Conservation (phyloP, 2,888 invertebrate species). For the Labia minor region DNA sequence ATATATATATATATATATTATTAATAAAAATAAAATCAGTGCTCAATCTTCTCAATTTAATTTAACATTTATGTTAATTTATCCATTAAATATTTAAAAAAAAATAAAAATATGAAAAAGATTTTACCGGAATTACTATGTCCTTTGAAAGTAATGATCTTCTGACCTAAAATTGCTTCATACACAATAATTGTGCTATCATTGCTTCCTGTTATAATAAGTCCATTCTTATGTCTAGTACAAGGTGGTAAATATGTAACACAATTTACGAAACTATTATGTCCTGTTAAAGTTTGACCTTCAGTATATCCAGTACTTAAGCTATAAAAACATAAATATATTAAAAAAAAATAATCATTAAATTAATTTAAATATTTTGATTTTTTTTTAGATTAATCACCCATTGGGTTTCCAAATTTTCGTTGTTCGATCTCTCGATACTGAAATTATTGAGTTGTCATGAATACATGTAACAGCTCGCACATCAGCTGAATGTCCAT, state of each 20-base stretch:
- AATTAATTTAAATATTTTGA: not conserved
- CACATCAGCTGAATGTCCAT: slow-evolving; percentile 77
- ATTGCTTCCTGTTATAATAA: slow-evolving; percentile 81
- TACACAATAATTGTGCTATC: slow-evolving; percentile 75
- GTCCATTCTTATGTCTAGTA: slow-evolving; percentile 57
- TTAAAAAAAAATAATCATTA: not conserved
- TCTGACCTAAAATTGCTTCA: slow-evolving; percentile 54
- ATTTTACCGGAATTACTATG: slow-evolving; percentile 60
- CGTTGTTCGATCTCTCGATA: slow-evolving; percentile 78
- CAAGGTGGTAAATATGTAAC: slow-evolving; percentile 66
- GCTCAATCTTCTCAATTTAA: too few species aligned
- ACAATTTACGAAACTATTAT: slow-evolving; percentile 74
- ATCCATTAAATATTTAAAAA: slow-evolving; percentile 33
- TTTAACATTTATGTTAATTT: too few species aligned
- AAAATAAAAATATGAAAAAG: not conserved
- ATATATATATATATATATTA: too few species aligned
- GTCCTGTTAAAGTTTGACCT: slow-evolving; percentile 60
- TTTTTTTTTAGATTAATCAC: slow-evolving; percentile 37
- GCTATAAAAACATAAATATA: slow-evolving; percentile 34
- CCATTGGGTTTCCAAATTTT: slow-evolving; percentile 74
- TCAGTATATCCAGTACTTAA: slow-evolving; percentile 52
- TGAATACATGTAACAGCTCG: slow-evolving; percentile 55
- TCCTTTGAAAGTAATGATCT: slow-evolving; percentile 59
- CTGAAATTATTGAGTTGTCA: slow-evolving; percentile 68
- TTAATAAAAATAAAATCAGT: too few species aligned